Conservation (phyloP, 2,797 vertebrate species). For the Huso huso region DNA sequence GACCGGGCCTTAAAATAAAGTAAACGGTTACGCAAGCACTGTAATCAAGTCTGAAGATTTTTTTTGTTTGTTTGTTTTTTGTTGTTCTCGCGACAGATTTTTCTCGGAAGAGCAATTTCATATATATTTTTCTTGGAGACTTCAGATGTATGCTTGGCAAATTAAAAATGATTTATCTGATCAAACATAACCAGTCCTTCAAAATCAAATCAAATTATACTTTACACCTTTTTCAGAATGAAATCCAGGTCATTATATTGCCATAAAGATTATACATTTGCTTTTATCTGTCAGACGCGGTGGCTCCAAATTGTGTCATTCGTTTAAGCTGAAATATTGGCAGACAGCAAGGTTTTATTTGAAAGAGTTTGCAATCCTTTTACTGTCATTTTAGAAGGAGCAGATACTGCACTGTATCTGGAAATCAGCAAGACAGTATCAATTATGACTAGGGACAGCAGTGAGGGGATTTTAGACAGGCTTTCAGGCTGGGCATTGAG, state of each 20-base stretch:
- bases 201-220: constrained; percentile 59
- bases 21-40: no score
- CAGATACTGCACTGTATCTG: not conserved
- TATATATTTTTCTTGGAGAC: no score
- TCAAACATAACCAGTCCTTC: no score
- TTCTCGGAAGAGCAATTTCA: no score
- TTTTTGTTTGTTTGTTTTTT: no score
- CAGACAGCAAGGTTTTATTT: constrained; percentile 54
- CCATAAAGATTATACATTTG: constrained; percentile 50
- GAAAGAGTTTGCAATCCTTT: constrained; percentile 8
- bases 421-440: constrained; percentile 40
- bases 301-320: constrained; percentile 69
- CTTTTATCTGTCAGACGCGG: constrained; percentile 59
- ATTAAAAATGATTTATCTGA: no score
- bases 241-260: constrained; percentile 62
- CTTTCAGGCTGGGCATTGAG: constrained; percentile 4
- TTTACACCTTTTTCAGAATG: constrained; percentile 67
- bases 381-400: not conserved
- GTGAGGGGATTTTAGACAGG: constrained; percentile 33
- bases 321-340: constrained; percentile 58
- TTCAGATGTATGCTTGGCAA: no score
- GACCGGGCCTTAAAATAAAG: no score
- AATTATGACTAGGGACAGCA: constrained; percentile 44
- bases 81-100: no score
- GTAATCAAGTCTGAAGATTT: no score